phyloP scores from a whole-genome alignment of 2,113 vertebrate species.

The Tylochromis polylepis region DNA sequence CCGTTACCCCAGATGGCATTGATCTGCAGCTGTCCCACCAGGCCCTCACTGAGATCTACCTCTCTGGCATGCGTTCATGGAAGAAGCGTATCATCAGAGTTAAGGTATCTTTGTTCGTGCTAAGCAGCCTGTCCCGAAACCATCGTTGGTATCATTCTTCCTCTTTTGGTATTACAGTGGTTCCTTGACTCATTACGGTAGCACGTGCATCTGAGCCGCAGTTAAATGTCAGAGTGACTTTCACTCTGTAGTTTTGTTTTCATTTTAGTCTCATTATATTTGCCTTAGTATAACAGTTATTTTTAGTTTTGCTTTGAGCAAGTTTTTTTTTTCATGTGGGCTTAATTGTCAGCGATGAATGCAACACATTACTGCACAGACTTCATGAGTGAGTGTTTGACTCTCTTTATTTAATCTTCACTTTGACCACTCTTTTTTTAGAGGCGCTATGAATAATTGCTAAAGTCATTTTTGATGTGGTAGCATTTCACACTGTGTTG shows the following conservation, averaged over 20 bases:
- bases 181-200: background rate
- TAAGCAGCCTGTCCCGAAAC: background rate
- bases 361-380: background rate
- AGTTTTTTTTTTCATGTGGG: background rate
- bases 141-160: background rate
- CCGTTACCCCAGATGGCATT: slow-evolving; percentile 75
- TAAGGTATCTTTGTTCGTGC: slow-evolving; percentile 66
- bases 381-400: background rate
- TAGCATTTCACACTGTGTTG: background rate
- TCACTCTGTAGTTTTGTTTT: background rate
- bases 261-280: background rate
- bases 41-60: slow-evolving; percentile 81
- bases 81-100: slow-evolving; percentile 79
- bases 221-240: background rate
- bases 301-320: background rate
- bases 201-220: background rate
- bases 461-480: background rate
- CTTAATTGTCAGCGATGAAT: background rate
- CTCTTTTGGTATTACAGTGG: background rate
- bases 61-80: slow-evolving; percentile 85
- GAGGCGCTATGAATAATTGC: background rate
- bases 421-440: background rate
- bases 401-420: background rate
- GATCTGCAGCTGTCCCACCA: slow-evolving; percentile 77
- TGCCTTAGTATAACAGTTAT: background rate